Evolutionary conservation across 2,888 invertebrate species (phyloP).

Genomic region (Agelastica alni): DNA sequence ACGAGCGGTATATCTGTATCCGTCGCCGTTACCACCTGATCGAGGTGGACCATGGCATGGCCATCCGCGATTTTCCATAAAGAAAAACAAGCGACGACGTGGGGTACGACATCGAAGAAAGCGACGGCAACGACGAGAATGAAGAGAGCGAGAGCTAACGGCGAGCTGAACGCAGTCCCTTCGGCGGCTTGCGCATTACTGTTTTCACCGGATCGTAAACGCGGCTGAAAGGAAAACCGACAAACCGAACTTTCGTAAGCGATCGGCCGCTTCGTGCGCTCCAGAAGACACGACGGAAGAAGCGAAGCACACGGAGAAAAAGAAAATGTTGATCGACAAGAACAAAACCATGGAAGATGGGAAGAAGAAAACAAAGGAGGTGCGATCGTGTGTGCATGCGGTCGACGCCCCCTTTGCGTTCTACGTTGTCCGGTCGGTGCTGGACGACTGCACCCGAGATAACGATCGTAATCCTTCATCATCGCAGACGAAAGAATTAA

Average conservation of each 20-base stretch:
- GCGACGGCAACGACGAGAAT: slow-evolving; percentile 9
- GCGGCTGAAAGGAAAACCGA: slow-evolving; percentile 6
- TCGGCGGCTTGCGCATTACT: slow-evolving; percentile 36
- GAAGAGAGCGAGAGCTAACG: neutral
- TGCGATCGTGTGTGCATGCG: slow-evolving; percentile 21
- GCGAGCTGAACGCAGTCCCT: slow-evolving; percentile 4
- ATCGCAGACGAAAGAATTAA: no score
- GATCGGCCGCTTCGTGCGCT: slow-evolving; percentile 12
- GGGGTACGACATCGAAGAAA: slow-evolving; percentile 10
- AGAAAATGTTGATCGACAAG: no score
- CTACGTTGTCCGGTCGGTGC: slow-evolving; percentile 21
- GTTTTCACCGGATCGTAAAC: slow-evolving; percentile 7
- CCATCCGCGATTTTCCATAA: slow-evolving; percentile 12
- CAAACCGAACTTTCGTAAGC: neutral
- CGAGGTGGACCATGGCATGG: slow-evolving; percentile 3
- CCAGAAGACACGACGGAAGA: slow-evolving; percentile 17
- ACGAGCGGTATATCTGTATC: slow-evolving; percentile 4
- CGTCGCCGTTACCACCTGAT: slow-evolving; percentile 8
- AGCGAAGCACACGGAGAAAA: slow-evolving; percentile 2
- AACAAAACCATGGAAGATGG: no score
- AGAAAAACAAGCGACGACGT: slow-evolving; percentile 12
- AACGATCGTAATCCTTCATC: no score
- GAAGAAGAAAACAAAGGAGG: slow-evolving; percentile 20
- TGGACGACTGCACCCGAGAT: slow-evolving; percentile 10
- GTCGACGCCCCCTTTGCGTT: slow-evolving; percentile 32